Evolutionary conservation across 2,888 invertebrate genomes (phyloP), one percentile per base, ranked within the genome.

Genomic region (Apocheima hispidaria): DNA sequence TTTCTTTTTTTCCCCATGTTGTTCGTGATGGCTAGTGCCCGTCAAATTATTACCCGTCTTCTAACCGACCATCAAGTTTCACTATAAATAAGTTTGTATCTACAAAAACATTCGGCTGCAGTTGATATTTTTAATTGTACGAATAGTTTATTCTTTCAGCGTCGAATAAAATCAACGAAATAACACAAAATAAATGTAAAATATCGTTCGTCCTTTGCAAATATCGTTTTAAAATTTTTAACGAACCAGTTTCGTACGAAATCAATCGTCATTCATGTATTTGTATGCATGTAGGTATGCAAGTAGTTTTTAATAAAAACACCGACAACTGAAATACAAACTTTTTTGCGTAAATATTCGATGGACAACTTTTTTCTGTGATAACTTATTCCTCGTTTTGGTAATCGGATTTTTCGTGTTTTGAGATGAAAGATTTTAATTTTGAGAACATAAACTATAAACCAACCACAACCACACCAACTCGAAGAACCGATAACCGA

Each of bases 201-300:
- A n/a, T n/a, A n/a, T n/a, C n/a, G n/a, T n/a, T n/a, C n/a, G n/a
- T n/a, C 9, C 21, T 35, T 21, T 30, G 4, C 16, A 46, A 46
- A 35, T 49, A 49, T 35, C 48, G 35, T 7, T 35, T 14, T 35
- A 16, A 20, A 49, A 30, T 12, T 35, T 49, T 35, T 49, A 49
- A 49, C 48, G 48, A 49, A 49, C 33, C 48, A 14, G 20, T 33
- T 49, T 35, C n/a, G 21, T 14, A 10, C 18, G 35, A 33, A 49
- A 49, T 35, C 33, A 49, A 49, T 49, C 12, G n/a, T 16, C 26
- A 14, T 23, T 16, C 46, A 12, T 18, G 4, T n/a, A n/a, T n/a
- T n/a, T n/a, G n/a, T n/a, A n/a, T n/a, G n/a, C n/a, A n/a, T n/a
- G n/a, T n/a, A n/a, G n/a, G n/a, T n/a, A n/a, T n/a, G n/a, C n/a